Conservation (phyloP, 2,888 invertebrate species). For the Patella depressa region DNA sequence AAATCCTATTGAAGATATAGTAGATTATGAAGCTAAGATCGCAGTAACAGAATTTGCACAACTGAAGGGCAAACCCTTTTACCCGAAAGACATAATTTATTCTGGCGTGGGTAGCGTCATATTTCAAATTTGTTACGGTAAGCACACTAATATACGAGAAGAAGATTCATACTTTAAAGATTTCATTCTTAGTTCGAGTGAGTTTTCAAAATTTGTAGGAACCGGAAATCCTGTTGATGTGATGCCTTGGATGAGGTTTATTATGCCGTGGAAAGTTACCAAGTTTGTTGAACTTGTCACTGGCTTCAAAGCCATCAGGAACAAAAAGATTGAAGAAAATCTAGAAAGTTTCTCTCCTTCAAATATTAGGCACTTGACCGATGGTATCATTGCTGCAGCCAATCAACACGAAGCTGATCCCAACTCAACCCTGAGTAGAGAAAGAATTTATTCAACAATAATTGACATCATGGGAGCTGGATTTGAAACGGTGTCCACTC, state of each 20-base stretch:
- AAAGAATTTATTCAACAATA: slow-evolving; percentile 35
- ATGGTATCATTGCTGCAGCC: slow-evolving; percentile 40
- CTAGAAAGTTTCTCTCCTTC: slow-evolving; percentile 29
- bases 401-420: slow-evolving; percentile 13
- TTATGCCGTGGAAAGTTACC: slow-evolving; percentile 31
- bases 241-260: slow-evolving; percentile 42
- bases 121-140: slow-evolving; percentile 39
- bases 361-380: slow-evolving; percentile 46
- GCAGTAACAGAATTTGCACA: slow-evolving; percentile 18
- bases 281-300: slow-evolving; percentile 28
- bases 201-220: slow-evolving; percentile 31
- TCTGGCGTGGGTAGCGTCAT: slow-evolving; percentile 29
- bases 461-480: slow-evolving; percentile 49
- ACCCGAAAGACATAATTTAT: slow-evolving; percentile 22
- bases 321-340: slow-evolving; percentile 32
- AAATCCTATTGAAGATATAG: slow-evolving; percentile 29
- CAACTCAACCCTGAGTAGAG: slow-evolving; percentile 22
- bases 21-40: slow-evolving; percentile 25
- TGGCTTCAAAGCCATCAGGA: not conserved
- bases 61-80: slow-evolving; percentile 13
- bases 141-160: slow-evolving; percentile 26
- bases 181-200: slow-evolving; percentile 8
- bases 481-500: slow-evolving; percentile 43
- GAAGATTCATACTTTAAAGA: slow-evolving; percentile 23
- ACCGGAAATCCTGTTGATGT: slow-evolving; percentile 44